phyloP scores from a whole-genome alignment of 2,888 invertebrate species.

The Morpho deidamia region DNA sequence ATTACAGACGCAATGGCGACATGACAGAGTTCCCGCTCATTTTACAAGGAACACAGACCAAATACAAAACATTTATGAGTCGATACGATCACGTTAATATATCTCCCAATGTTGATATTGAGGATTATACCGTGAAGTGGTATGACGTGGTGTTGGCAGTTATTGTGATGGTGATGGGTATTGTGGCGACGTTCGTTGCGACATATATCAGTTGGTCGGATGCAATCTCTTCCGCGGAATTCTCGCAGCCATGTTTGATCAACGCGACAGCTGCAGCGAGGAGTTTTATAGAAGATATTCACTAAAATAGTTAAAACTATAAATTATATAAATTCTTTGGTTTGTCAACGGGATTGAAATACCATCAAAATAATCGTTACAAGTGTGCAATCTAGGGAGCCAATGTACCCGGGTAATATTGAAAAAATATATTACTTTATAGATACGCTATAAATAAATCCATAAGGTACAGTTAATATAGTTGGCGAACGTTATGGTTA shows the following conservation, averaged over 20 bases:
- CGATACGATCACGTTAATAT: constrained; percentile 19
- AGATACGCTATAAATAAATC: no score
- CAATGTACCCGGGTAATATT: no score
- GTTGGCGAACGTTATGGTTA: no score
- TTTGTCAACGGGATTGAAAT: no score
- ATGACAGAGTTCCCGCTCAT: constrained; percentile 45
- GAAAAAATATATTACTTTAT: no score
- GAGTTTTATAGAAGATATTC: constrained; percentile 38
- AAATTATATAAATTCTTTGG: no score
- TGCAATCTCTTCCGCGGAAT: constrained; percentile 80
- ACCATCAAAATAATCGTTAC: no score
- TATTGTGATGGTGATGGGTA: constrained; percentile 80
- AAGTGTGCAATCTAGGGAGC: no score
- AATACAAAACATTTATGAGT: constrained; percentile 52
- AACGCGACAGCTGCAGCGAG: constrained; percentile 77
- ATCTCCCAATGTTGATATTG: constrained; percentile 29
- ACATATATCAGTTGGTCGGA: constrained; percentile 85
- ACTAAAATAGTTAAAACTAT: no score
- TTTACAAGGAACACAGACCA: constrained; percentile 33
- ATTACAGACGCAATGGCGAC: constrained; percentile 25
- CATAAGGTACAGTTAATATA: no score
- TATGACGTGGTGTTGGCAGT: constrained; percentile 75
- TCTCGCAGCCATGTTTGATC: constrained; percentile 85
- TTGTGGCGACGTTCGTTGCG: constrained; percentile 81
- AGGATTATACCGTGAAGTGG: constrained; percentile 50